Base-by-base conservation (phyloP, 2,888 invertebrate genomes). In the Eilema caniola region DNA sequence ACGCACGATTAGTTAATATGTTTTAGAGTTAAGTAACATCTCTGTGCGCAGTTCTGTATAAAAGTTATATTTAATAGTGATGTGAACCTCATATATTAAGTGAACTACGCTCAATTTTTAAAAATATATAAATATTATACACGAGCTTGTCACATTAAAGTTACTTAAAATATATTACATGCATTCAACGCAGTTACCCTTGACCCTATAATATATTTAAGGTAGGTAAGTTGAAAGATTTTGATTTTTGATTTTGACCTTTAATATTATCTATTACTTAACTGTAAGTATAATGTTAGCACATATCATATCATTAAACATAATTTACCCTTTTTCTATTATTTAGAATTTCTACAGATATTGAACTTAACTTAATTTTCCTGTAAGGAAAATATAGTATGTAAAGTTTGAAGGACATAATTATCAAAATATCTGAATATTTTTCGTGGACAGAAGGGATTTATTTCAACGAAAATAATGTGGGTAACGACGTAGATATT, bases 81-180 rank as follows among this genome's bases (percentile, higher is more conserved):
- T 89, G 92, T 92, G 90, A 85, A 82, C 84, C 81, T 74, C 66
- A 70, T 75, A 68, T 74, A 75, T 73, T 75, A 77, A 76, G 74
- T 80, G 84, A 72, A 66, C 78, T 63, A 75, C 67, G 75, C 73
- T 74, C 73, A 76, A 78, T 69, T 69, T 74, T 73, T 73, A 71
- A 67, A 67, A 31, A 63, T 60, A 69, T 66, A 63, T 64, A 74
- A 69, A 70, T 66, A 62, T 67, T 68, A 63, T 78, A 75, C 74
- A 78, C 74, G 84, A 83, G 72, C 71, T 80, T 88, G 86, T 89
- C 82, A 66, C 65, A 84, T 81, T 85, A 88, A 86, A 88, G 84
- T 89, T 89, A 88, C 86, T 86, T 87, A 83, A 85, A 86, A 82
- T 83, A 85, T 74, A 87, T 84, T 89, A 87, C 83, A 93, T 92